Base-by-base conservation (phyloP, 2,888 invertebrate genomes). In the Carterocephalus palaemon region DNA sequence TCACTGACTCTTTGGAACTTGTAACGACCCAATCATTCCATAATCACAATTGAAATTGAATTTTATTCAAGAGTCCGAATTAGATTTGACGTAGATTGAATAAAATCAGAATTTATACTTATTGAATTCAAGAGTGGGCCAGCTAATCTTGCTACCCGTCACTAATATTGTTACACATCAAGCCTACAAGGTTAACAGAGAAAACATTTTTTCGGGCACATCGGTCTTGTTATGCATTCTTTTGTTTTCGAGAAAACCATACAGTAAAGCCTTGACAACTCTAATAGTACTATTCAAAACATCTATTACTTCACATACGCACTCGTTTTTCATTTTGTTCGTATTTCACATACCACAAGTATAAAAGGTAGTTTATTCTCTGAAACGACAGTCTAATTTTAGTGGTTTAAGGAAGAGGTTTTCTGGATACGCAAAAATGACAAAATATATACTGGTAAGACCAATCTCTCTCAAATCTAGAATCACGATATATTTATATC, bases 221-320 rank as follows among this genome's bases (percentile, higher is more conserved):
- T 16, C 8, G 22, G 23, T 28, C 24, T 46, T 33, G 77, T 81
- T 76, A 80, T 74, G 67, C 56, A 84, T 83, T 85, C 84, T 80
- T 81, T 85, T 85, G 84, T 85, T 68, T 68, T 52, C 48, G 32
- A 54, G 59, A 58, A 54, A 65, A 62, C 71, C 66, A 75, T 79
- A 78, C 68, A 67, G 54, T 46, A 52, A 62, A 66, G 53, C 78
- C 81, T 82, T 81, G 79, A 60, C 62, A 65, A 59, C 59, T 66
- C 29, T 7, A 12, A 15, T 29, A 16, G 15, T 29, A 42, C 62
- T 64, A 70, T 68, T 70, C 61, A 70, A 61, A 65, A 57, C 63
- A 58, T 62, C 57, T 60, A 71, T 72, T 75, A 65, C 68, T 71
- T 67, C 60, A 65, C 42, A 15, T 59, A 70, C 59, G 67, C 64